Base-by-base conservation (phyloP, 2,797 vertebrate species). In the Lutra lutra region DNA sequence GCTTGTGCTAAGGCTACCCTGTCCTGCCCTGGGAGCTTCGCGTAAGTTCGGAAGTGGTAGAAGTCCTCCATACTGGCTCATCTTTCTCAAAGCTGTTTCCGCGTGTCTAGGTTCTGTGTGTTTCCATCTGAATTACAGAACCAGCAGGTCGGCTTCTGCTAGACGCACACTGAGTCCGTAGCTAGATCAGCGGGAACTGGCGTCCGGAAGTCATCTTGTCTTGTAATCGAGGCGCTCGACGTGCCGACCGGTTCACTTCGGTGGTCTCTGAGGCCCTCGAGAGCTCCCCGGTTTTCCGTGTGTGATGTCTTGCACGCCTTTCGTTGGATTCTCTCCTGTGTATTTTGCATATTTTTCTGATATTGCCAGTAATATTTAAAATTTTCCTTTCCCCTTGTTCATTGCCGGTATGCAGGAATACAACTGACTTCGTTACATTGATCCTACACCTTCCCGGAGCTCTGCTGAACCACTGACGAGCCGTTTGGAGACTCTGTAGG, bases 381-480 rank as follows among this genome's bases (percentile, higher is more conserved):
- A 1, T 5, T 40, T 32, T 27, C 13, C 27, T 11, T 32, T 23
- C 29, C 38, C 14, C 0, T 11, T 11, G 17, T 14, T 23, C 12
- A 3, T 38, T 2, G 27, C 35, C 40, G 4, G 46, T 2, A 0
- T 8, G 1, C 2, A 13, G 3, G 27, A 40, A 8, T 1, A 27
- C 25, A 21, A 3, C 5, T 0, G 48, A 15, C 18, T 14, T 23
- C 0, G 10, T 3, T 3, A 3, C 0, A 0, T 14, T 9, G 64
- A 8, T 27, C 15, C 13, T 8, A 17, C 23, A n/a, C 6, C 29
- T 86, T 20, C 84, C 46, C 0, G 48, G 25, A 27, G 0, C 84
- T 25, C 27, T 0, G 17, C 23, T 0, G 7, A 14, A 3, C n/a
- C 2, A 0, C 66, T 20, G 13, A 12, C 11, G 38, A 20, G 46